These are phyloP conservation scores for Trissolcus brochymenae DNA, from an alignment of 2,888 invertebrate genomes.

Conservation along the genomic window DNA sequence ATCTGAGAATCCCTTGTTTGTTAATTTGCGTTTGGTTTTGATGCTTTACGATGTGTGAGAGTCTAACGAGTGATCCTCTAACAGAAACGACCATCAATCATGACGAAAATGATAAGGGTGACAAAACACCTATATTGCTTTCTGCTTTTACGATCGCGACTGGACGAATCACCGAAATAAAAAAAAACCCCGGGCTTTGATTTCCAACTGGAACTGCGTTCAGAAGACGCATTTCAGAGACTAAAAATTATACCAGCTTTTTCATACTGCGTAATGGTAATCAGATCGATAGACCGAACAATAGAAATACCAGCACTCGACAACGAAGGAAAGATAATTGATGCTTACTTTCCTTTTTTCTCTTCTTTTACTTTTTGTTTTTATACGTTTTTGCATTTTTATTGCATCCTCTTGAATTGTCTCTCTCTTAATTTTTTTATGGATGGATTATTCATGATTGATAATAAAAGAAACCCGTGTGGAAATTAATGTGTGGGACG, in stretches of 20 bases:
- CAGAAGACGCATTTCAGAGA: background rate
- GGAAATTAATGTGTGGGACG: too few species aligned
- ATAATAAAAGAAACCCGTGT: too few species aligned
- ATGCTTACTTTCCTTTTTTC: constrained; percentile 31
- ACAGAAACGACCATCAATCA: constrained; percentile 35
- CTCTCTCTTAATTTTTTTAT: constrained; percentile 4
- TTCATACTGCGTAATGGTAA: constrained; percentile 8
- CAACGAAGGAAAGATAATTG: constrained; percentile 48
- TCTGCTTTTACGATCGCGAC: constrained; percentile 37
- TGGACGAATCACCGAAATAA: constrained; percentile 6
- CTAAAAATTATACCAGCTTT: too few species aligned
- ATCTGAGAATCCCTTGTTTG: constrained; percentile 25
- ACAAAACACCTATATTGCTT: constrained; percentile 41
- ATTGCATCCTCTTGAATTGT: background rate
- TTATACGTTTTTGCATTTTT: constrained; percentile 22
- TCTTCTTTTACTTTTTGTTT: constrained; percentile 7
- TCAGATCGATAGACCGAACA: constrained; percentile 8
- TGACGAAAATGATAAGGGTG: constrained; percentile 54
- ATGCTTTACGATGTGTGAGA: constrained; percentile 52
- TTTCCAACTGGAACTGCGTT: constrained; percentile 11
- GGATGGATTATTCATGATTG: too few species aligned
- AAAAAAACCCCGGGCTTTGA: constrained; percentile 8
- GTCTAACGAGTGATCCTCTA: constrained; percentile 44
- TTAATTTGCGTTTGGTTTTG: constrained; percentile 57
- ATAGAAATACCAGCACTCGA: constrained; percentile 30